Evolutionary conservation across 2,888 invertebrate genomes (phyloP), one percentile per base, ranked within the genome.

Genomic region (Xestoiulus laeticollis): DNA sequence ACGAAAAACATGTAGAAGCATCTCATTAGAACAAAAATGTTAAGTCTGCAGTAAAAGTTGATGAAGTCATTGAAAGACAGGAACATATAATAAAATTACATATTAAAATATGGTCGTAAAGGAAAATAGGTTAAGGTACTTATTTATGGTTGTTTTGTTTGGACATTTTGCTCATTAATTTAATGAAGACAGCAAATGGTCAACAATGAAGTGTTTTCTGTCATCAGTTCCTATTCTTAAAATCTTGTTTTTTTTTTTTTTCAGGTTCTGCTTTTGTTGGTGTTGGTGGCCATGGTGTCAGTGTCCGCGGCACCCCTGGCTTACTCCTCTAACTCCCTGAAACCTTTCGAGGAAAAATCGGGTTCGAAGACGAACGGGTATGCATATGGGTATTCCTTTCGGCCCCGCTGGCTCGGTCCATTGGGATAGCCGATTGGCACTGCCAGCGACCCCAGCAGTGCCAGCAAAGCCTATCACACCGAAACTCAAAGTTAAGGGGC

Each of bases 341-440:
- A 85, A 38, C 87, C 87, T 5, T 32, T 32, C 16, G n/a, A 30
- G 85, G 59, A 48, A n/a, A 84, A 87, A 48, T 48, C 48, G 26
- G 83, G 53, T 22, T 87, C 48, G 30, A 87, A 85, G 59, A 38
- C 85, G 44, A 83, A 85, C 85, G 83, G 83, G 44, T 87, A 87
- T 87, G 87, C 87, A 19, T 87, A 87, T 87, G 87, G 87, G 85
- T 87, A 87, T 87, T 87, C 87, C 84, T 87, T 87, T 87, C 87
- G 87, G 87, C 43, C 87, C 87, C 44, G 83, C 53, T 85, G 85
- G 84, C 22, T 30, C 87, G 53, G 87, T 87, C 30, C 84, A 44
- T 12, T 87, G 87, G 87, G 87, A 87, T 87, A 87, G 87, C 87
- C 43, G 87, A 48, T 14, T 48, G 85, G 85, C 85, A n/a, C 26